These are phyloP conservation scores for Caenorhabditis uteleia DNA, from an alignment of 2,888 invertebrate genomes.

Conservation along the genomic window DNA sequence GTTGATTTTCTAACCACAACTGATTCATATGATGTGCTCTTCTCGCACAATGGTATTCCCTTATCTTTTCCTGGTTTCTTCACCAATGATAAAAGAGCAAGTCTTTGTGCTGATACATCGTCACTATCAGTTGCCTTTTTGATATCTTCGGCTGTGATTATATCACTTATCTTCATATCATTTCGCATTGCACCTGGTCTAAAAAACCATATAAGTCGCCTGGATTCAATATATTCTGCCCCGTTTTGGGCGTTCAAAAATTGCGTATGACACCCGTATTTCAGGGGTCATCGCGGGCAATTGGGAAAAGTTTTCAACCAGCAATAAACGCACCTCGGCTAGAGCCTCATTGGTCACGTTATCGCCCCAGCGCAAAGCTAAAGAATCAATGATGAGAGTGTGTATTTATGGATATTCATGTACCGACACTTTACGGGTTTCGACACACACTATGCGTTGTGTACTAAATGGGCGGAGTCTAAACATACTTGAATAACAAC, in stretches of 20 bases:
- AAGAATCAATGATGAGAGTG: too few relatives aligned
- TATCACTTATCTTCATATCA: too few relatives aligned
- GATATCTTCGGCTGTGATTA: conserved; percentile 40
- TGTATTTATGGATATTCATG: too few relatives aligned
- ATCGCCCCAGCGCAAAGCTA: conserved; percentile 68
- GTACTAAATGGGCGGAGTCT: too few relatives aligned
- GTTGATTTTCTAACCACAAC: conserved; percentile 24
- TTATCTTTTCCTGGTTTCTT: conserved; percentile 10
- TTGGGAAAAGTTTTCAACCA: conserved; percentile 69
- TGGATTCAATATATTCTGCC: too few relatives aligned
- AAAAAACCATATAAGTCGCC: too few relatives aligned
- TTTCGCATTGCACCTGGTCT: conserved; percentile 33
- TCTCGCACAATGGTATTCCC: conserved; percentile 34
- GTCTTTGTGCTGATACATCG: conserved; percentile 11
- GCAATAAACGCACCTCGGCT: conserved; percentile 70
- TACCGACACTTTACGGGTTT: too few relatives aligned
- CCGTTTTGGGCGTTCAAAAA: conserved; percentile 56
- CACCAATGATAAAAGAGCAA: conserved; percentile 6
- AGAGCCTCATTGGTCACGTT: conserved; percentile 69
- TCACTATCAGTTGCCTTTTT: conserved; percentile 27
- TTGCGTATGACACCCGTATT: conserved; percentile 60
- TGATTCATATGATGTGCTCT: conserved; percentile 36
- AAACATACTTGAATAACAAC: conserved; percentile 20
- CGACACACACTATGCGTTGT: too few relatives aligned
- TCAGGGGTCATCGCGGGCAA: conserved; percentile 65